Evolutionary conservation across 2,797 vertebrate genomes (phyloP), one percentile per base, ranked within the genome.

Genomic region (Brachyrhaphis roseni): DNA sequence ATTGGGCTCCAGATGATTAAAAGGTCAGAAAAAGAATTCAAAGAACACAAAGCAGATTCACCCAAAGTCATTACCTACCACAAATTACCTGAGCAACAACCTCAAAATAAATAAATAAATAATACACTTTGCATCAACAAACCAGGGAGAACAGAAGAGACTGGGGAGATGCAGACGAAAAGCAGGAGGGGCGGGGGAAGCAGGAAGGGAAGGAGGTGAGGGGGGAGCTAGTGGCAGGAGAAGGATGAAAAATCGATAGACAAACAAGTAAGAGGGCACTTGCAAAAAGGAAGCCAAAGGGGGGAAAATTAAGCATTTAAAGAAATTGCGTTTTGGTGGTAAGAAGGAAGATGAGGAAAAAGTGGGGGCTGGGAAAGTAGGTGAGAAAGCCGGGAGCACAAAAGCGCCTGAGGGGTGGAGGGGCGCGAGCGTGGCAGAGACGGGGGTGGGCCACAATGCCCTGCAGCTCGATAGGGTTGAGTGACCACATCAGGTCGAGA

Each of bases 71-170:
- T 97, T 98, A 97, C 96, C 96, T 95, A 94, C 94, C 96, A 96
- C 96, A 97, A 98, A 97, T 98, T 97, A 98, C 97, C 95, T 96
- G 96, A 96, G 96, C 96, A 96, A 97, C 92, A 91, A 97, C 96
- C 97, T 97, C 83, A 89, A 95, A 95, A 95, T 92, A 93, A 94
- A 68, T 66, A 66, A 72, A 95, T 92, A 88, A 94, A 92, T 93
- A 92, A 93, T 94, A 94, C 91, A 91, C 87, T 78, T 84, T 46
- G 82, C 76, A 95, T 88, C 89, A 95, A 88, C 76, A 91, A 88
- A 75, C 86, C 84, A 86, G 41, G 80, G 59, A 80, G 89, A 86
- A 89, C 39, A 1, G 75, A 73, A 82, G 88, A 89, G 90, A 79
- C 80, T 77, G 78, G 88, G 87, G 85, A 86, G 87, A 86, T 86